Percentiles rank a stretch among this genome's conserved stretches.
Evolutionary conservation across 64 coral and sea anemone species (phyloP).

Genomic region (Trachythela sp.): DNA sequence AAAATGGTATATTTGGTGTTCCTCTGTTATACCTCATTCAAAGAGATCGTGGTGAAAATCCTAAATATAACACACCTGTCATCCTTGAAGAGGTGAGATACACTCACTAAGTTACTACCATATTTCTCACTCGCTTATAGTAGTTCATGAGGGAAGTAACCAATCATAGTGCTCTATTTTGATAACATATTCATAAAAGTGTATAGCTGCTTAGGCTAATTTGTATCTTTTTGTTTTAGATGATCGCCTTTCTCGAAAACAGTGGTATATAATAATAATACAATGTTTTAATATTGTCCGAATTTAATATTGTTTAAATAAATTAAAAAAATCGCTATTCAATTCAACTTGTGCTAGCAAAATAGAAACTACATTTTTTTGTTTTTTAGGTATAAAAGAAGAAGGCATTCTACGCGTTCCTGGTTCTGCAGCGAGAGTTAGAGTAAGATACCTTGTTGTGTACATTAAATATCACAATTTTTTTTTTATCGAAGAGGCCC

Average conservation of each 20-base stretch:
- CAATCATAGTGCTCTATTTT: no score
- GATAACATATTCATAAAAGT: no score
- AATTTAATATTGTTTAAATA: no score
- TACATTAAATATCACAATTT: no score
- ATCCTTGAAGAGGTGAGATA: conserved; percentile 63
- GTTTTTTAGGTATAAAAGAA: conserved; percentile 80
- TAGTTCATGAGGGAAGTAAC: no score
- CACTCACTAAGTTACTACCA: background rate
- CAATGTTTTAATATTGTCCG: no score
- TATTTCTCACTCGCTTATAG: no score
- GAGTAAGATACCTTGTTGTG: conserved; percentile 33
- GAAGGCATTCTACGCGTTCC: conserved; percentile 89
- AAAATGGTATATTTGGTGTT: conserved; percentile 86
- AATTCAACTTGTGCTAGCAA: background rate
- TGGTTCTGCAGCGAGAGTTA: conserved; percentile 64
- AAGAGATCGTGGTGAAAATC: conserved; percentile 54
- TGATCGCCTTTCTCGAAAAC: conserved; percentile 61
- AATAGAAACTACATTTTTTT: no score
- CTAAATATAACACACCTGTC: conserved; percentile 51
- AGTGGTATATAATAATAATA: background rate
- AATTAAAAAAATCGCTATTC: no score
- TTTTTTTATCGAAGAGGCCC: no score
- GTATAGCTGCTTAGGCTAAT: no score
- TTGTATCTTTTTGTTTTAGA: conserved; percentile 21
- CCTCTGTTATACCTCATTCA: conserved; percentile 72